Evolutionary conservation across 2,113 vertebrate species (phyloP), one percentile per base, ranked within the genome.

Genomic region (Zosterops borbonicus): DNA sequence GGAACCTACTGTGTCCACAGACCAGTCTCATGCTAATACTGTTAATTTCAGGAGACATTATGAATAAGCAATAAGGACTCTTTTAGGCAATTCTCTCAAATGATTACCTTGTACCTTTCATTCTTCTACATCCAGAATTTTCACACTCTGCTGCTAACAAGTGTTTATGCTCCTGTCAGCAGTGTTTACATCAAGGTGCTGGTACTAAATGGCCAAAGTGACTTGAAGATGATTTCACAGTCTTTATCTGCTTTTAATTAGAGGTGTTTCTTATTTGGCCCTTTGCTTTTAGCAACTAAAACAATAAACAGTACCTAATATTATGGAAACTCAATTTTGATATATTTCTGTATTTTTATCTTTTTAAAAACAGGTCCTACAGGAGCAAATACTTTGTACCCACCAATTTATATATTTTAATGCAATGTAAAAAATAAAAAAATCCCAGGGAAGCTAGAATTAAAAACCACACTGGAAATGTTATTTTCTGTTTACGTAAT

Each of bases 191-290:
- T 24, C 37, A 19, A 59, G 55, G 29, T 41, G 53, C 62, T 90
- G 35, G 23, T 76, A 47, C 27, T 71, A 78, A 87, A 84, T 8
- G 13, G 44, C 55, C 50, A 6, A 79, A 68, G 35, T 56, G 56
- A 82, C 52, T 75, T 56, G 21, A 92, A 58, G 35, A 78, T 20
- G 3, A 92, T 69, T 92, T 69, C 44, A 22, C 41, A 93, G 37
- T 68, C 59, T 55, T 89, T 47, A 74, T 49, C 42, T 83, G 75
- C 31, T 88, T 85, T 94, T 89, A 93, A 55, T 83, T 83, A 94
- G 18, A 76, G 8, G 12, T 19, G 11, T 39, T 65, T 75, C 52
- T 78, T 79, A 67, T 39, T 49, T 74, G 37, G 25, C 12, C 68
- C 58, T 64, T 84, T 4, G 15, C 37, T 83, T 91, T 39, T 27